Base-by-base conservation (phyloP, 64 coral and sea anemone genomes). In the Stylophora pistillata region DNA sequence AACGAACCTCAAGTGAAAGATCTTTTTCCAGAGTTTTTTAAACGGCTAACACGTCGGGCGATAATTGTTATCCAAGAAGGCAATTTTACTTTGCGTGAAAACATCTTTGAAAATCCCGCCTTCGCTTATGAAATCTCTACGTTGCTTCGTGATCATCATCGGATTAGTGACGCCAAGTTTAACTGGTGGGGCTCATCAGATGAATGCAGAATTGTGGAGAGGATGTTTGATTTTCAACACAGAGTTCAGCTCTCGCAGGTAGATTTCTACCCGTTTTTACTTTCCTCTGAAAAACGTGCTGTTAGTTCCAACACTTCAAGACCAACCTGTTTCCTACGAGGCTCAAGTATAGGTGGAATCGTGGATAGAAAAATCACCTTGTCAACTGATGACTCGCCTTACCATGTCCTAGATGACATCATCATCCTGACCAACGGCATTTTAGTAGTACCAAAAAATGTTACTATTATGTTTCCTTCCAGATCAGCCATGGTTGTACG, bases 141-240 rank as follows among this genome's bases (percentile, higher is more conserved):
- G 54, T 4, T 95, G 26, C 90, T 77, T 28, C n/a, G 77, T 57
- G 82, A 91, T 66, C 72, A 61, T 53, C 62, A 72, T 56, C 78
- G 56, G 20, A 26, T 29, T 27, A 69, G 91, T 33, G 77, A 74
- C 54, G 94, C 94, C 1, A 66, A 73, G 29, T 53, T 54, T 18
- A 95, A 95, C 29, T 95, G 94, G 94, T 95, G 89, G 89, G 94
- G 79, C 29, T 56, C 94, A 10, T 5, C 56, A 17, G 10, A 95
- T 9, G 77, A 92, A 30, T 95, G 94, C 75, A 29, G 52, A 53
- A 92, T 95, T 54, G 18, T 31, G 20, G 78, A 95, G 34, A 95
- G 26, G 55, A 85, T 95, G 34, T 86, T 91, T 23, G 94, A 91
- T 30, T 95, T 95, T 71, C 78, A 91, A n/a, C 78, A 84, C 30